These are phyloP conservation scores for Pipistrellus pygmaeus DNA, from an alignment of 2,797 vertebrate species.

Conservation along the genomic window DNA sequence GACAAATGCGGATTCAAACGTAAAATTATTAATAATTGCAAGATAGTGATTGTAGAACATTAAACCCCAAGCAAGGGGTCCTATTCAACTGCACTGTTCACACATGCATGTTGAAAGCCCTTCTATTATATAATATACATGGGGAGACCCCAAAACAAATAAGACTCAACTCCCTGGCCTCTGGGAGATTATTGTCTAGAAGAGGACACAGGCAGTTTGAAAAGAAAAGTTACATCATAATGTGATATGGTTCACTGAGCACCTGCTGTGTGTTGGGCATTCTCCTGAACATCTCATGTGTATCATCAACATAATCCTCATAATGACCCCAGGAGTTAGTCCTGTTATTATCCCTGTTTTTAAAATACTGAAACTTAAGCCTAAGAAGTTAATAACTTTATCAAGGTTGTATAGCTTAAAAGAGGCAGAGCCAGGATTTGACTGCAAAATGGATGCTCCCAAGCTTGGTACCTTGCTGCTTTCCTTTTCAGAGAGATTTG, in stretches of 20 bases:
- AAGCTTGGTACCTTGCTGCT: background rate
- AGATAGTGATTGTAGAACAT: background rate
- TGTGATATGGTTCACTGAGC: background rate
- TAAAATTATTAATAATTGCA: slow-evolving; percentile 1
- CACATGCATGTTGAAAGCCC: background rate
- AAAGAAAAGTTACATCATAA: background rate
- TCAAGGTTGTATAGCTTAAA: slow-evolving; percentile 33
- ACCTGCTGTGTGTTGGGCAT: background rate
- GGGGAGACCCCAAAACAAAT: background rate
- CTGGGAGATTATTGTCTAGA: background rate
- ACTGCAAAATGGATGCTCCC: slow-evolving; percentile 21
- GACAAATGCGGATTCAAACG: slow-evolving; percentile 30
- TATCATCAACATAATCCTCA: background rate
- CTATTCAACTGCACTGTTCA: background rate
- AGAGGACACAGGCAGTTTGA: background rate
- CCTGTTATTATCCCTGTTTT: background rate
- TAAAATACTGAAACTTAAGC: background rate
- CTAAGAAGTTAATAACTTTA: slow-evolving; percentile 37
- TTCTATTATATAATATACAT: background rate
- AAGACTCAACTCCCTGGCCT: background rate
- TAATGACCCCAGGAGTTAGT: background rate
- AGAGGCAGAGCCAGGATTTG: slow-evolving; percentile 41
- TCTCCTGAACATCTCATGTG: background rate
- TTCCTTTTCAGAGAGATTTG: slow-evolving; percentile 16
- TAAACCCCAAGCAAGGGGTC: background rate